Base-by-base conservation (phyloP, 2,113 vertebrate genomes). In the Casuarius casuarius region DNA sequence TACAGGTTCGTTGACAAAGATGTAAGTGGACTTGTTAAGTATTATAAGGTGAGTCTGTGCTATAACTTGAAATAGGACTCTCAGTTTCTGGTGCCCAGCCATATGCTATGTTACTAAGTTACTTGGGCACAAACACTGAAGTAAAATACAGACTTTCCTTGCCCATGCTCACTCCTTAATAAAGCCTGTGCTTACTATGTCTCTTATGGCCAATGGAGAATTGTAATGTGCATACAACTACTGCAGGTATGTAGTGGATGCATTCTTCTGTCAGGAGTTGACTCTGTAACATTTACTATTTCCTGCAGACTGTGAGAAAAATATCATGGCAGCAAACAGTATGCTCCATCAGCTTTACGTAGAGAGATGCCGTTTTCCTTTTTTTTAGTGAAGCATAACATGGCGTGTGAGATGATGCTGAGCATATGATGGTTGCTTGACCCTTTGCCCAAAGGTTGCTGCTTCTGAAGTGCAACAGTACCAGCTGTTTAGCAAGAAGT, bases 31-130 rank as follows among this genome's bases (percentile, higher is more conserved):
- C 35, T 78, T 40, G 22, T 10, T 56, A 42, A 46, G 20, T 26
- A 7, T 51, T 62, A 5, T 18, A 48, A 76, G 40, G 40, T 9
- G 6, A 1, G 0, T 38, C 51, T 52, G 20, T 3, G 1, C 17
- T 23, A 15, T 58, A 17, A 18, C 29, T 52, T 38, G 58, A 72
- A 49, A 42, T n/a, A 70, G 8, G 33, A 80, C 35, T 48, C 35
- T 44, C 5, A 22, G 18, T 33, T 63, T 51, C n/a, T 83, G 29
- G 6, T 82, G 72, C 25, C 28, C 35, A 76, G 52, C 8, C 25
- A 8, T 26, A 48, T 0, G 0, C 10, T 62, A 2, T 65, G 5
- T 59, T 48, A 38, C 8, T 35, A 8, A 73, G 17, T 29, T 66
- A 65, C 17, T 26, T 61, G 22, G 15, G 11, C 11, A 74, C 49